Conservation (phyloP, 2,888 invertebrate genomes). For the Lymantria monacha region DNA sequence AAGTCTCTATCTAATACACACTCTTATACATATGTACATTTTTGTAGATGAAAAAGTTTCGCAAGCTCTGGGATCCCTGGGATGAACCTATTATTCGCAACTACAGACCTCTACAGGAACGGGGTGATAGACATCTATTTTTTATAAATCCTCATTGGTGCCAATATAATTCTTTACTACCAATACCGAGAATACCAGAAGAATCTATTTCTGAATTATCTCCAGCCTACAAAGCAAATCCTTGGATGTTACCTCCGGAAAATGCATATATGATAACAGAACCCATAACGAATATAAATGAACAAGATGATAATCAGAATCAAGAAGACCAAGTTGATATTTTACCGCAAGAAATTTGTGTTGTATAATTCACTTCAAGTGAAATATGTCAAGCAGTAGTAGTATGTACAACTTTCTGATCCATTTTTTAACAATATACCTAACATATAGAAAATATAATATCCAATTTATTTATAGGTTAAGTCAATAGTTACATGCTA, state of each 20-base stretch:
- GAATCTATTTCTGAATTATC: conserved; percentile 61
- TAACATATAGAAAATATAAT: too few relatives aligned
- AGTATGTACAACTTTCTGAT: too few relatives aligned
- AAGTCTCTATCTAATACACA: too few relatives aligned
- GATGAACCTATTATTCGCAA: conserved; percentile 78
- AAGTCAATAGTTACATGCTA: too few relatives aligned
- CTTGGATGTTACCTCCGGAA: conserved; percentile 61
- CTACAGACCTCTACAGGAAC: conserved; percentile 73
- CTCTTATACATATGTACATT: background rate
- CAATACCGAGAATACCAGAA: conserved; percentile 61
- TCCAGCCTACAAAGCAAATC: conserved; percentile 49
- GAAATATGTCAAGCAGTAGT: too few relatives aligned
- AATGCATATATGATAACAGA: conserved; percentile 52
- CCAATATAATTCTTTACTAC: conserved; percentile 74
- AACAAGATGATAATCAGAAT: conserved; percentile 10
- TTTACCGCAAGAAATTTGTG: too few relatives aligned
- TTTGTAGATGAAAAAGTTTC: conserved; percentile 79
- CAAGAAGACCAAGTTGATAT: background rate
- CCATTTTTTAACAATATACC: too few relatives aligned
- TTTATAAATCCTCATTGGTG: conserved; percentile 79
- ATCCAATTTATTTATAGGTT: too few relatives aligned
- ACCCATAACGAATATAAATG: conserved; percentile 27
- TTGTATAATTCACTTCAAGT: too few relatives aligned
- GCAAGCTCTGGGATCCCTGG: conserved; percentile 76
- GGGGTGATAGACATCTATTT: conserved; percentile 66